These are phyloP conservation scores for Pteropus alecto DNA, from an alignment of 2,113 vertebrate genomes.

Conservation along the genomic window DNA sequence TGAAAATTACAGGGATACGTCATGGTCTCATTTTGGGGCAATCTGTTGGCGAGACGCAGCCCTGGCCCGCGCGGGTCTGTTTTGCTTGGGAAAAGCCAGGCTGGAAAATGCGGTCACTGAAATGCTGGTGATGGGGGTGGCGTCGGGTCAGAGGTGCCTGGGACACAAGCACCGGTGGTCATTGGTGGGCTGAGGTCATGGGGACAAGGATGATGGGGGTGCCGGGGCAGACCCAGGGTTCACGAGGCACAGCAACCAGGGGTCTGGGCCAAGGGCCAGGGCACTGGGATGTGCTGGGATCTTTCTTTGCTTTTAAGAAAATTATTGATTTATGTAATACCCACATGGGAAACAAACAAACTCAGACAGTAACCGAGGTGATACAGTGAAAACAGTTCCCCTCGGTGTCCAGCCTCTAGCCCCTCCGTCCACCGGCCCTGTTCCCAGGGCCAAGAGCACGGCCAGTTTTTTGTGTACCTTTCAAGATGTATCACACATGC, in stretches of 20 bases:
- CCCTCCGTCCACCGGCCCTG: background rate
- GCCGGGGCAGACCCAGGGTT: background rate
- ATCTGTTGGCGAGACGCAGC: background rate
- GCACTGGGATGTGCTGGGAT: background rate
- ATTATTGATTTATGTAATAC: background rate
- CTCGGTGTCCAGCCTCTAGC: background rate
- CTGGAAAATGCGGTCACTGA: background rate
- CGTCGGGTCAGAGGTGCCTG: too few species aligned
- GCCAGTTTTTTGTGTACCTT: background rate
- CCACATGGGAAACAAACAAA: background rate
- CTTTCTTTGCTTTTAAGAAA: background rate
- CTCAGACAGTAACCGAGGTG: background rate
- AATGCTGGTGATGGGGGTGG: background rate
- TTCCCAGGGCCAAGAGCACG: background rate
- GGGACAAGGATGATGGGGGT: background rate
- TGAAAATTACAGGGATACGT: constrained; percentile 79
- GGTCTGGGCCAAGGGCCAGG: background rate
- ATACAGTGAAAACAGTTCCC: background rate
- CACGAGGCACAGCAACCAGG: background rate
- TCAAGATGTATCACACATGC: background rate
- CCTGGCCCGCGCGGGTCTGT: background rate
- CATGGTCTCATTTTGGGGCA: constrained; percentile 69
- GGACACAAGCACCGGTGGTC: fast-evolving
- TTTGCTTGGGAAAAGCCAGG: constrained; percentile 17
- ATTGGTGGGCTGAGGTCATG: background rate